Percentiles rank a stretch among this genome's conserved stretches.
These are phyloP conservation scores for Tetramorium alpestre DNA, from an alignment of 1,140 invertebrate species.

Conservation along the genomic window DNA sequence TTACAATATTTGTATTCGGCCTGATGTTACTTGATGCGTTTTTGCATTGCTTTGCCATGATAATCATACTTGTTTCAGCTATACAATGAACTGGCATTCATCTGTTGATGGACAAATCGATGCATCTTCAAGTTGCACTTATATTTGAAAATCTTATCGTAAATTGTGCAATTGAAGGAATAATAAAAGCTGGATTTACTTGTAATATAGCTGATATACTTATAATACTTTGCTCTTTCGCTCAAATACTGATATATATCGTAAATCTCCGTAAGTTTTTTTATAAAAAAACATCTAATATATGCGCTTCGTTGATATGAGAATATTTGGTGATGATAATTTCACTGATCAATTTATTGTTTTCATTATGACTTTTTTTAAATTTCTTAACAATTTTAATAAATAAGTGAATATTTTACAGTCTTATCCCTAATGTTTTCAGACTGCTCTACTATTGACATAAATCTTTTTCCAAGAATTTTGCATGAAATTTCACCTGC, in stretches of 20 bases:
- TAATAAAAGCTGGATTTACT: conserved; percentile 79
- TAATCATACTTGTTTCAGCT: conserved; percentile 76
- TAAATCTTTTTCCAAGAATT: neutral
- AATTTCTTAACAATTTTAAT: neutral
- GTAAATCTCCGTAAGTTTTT: conserved; percentile 64
- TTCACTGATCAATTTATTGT: neutral
- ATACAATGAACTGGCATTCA: conserved; percentile 44
- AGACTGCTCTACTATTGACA: neutral
- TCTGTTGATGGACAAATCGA: conserved; percentile 59
- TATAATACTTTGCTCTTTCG: conserved; percentile 87
- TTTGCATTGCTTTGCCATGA: conserved; percentile 67
- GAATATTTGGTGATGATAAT: neutral
- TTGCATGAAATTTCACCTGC: neutral
- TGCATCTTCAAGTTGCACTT: conserved; percentile 87
- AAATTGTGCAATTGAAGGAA: conserved; percentile 89
- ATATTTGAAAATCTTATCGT: conserved; percentile 89
- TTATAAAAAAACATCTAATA: conserved; percentile 65
- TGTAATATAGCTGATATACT: no score
- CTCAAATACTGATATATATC: conserved; percentile 84
- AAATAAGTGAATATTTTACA: neutral
- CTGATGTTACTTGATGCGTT: conserved; percentile 70
- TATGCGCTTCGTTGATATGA: neutral
- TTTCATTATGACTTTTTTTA: neutral
- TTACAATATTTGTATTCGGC: conserved; percentile 84
- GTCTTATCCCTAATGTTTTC: neutral